Evolutionary conservation across 2,113 vertebrate genomes (phyloP), one percentile per base, ranked within the genome.

Genomic region (Hypomesus transpacificus): DNA sequence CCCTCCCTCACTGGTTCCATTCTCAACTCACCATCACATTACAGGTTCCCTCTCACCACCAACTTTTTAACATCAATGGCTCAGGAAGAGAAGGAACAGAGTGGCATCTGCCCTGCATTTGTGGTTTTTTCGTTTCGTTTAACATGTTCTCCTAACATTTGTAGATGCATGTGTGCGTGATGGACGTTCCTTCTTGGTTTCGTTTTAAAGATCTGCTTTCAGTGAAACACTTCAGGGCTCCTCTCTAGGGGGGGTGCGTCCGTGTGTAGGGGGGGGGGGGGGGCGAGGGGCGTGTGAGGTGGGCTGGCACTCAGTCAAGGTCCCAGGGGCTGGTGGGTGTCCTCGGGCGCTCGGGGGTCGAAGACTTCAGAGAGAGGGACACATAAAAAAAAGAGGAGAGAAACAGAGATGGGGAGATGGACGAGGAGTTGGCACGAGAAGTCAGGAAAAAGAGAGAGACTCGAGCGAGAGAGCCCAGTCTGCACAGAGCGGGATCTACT

Each of bases 401-500:
- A 92, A 89, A 92, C 78, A 92, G 39, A 91, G 85, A 90, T 88
- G 89, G 88, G 82, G 88, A 91, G 88, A 87, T 87, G 91, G 83
- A 88, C 71, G 87, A 85, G 83, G 82, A 82, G 77, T 66, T 85
- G 84, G 80, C 79, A 77, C 80, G 68, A 56, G 58, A 58, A 71
- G 77, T 85, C 70, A 88, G 84, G 87, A 81, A 81, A 61, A 65
- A 82, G 65, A 83, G 77, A 81, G 75, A 78, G 53, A 64, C 59
- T 22, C 22, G 66, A 63, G 71, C 79, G 58, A 70, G 81, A 82
- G 61, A 79, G 75, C 68, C 67, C 77, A 70, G 68, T 71, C 75
- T 79, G 73, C 65, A 69, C 57, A 75, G 67, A 80, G 50, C 73
- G 66, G 84, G 82, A 83, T 73, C 74, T 72, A 67, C 77, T 75